phyloP scores from a whole-genome alignment of 2,113 vertebrate genomes.

The Nasalis larvatus region DNA sequence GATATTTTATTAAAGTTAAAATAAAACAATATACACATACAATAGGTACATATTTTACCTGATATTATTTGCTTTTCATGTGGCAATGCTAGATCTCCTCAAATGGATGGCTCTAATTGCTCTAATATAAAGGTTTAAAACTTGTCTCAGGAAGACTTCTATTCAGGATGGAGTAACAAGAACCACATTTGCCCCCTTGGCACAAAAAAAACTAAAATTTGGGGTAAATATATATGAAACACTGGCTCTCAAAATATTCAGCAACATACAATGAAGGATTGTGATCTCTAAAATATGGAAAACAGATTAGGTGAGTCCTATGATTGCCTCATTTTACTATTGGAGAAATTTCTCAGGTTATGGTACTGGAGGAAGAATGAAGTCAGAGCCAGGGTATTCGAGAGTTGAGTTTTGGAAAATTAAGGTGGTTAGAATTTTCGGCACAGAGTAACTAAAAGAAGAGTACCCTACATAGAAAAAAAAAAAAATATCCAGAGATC shows the following conservation, averaged over 20 bases:
- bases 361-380: not conserved
- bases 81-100: not conserved
- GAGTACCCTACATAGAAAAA: not conserved
- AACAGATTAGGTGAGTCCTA: not conserved
- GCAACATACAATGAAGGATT: not conserved
- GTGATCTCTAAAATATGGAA: not conserved
- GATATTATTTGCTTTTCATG: not conserved
- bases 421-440: not conserved
- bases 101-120: not conserved
- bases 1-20: slow-evolving; percentile 28
- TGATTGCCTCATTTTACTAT: not conserved
- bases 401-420: accelerated
- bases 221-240: not conserved
- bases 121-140: not conserved
- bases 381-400: not conserved
- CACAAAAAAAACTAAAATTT: not conserved
- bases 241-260: not conserved
- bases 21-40: not conserved
- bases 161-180: not conserved
- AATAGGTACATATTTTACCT: not conserved
- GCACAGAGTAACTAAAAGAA: not conserved
- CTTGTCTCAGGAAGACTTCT: not conserved
- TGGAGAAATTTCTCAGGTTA: not conserved
- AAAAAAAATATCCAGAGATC: not conserved
- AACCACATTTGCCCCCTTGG: not conserved